phyloP scores from a whole-genome alignment of 1,140 invertebrate species.

The Panagrolaimus sp. region DNA sequence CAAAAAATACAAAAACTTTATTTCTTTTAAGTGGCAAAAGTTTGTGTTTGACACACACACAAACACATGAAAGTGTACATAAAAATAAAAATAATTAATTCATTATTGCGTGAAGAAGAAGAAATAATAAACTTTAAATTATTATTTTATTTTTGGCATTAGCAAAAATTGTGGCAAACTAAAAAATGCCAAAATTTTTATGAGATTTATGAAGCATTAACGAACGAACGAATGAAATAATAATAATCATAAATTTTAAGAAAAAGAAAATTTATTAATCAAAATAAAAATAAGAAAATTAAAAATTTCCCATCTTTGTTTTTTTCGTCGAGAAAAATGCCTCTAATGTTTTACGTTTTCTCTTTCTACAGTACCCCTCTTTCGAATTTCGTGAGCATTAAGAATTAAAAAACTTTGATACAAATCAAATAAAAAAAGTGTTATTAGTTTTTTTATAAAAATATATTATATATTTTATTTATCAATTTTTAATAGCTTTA shows the following conservation, averaged over 20 bases:
- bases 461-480: not conserved
- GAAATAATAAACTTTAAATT: too few species aligned
- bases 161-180: too few species aligned
- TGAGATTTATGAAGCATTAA: slow-evolving; percentile 19
- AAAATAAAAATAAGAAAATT: not conserved
- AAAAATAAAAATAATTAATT: slow-evolving; percentile 19
- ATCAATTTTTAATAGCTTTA: slow-evolving; percentile 5
- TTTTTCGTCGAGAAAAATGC: not conserved
- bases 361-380: not conserved
- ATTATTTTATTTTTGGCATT: too few species aligned
- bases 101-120: slow-evolving; percentile 18
- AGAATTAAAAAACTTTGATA: not conserved
- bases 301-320: not conserved
- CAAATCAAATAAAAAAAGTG: not conserved
- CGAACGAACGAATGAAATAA: not conserved
- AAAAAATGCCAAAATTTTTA: slow-evolving; percentile 12
- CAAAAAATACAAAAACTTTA: too few species aligned
- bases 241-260: not conserved
- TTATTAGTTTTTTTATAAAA: not conserved
- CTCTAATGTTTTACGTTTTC: too few species aligned
- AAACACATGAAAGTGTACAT: too few species aligned
- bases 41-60: too few species aligned
- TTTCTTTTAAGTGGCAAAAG: too few species aligned
- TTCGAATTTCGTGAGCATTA: not conserved
- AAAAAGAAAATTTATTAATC: not conserved